Evolutionary conservation across 2,113 vertebrate genomes (phyloP), one percentile per base, ranked within the genome.

Genomic region (Sander vitreus): DNA sequence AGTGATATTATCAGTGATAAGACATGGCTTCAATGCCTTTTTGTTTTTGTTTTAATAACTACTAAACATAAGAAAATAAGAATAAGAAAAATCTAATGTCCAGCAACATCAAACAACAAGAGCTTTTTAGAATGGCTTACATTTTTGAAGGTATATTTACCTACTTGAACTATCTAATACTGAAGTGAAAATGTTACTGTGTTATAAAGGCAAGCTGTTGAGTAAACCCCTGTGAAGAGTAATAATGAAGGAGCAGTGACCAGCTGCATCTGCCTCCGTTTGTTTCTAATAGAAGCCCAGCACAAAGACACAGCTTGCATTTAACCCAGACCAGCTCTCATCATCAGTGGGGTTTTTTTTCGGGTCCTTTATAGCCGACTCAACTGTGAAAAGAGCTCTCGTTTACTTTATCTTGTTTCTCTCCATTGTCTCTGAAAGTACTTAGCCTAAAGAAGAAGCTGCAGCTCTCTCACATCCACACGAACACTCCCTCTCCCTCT

Each of bases 301-400:
- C 27, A 10, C 55, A 80, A 39, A 23, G 50, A 43, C 39, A 10
- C 39, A 63, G 50, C 72, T 74, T 27, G 18, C 65, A 75, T 84
- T 86, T 85, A 69, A 80, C 76, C 71, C 53, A 2, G 64, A 30
- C 16, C 15, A 19, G 48, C 73, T 83, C 65, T 48, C 53, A 63
- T 60, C 70, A 81, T 71, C 73, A 79, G 43, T 25, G 33, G 33
- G 43, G 12, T 0, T 39, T 39, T 76, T 76, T 65, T 66, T 72
- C 71, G 53, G 43, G n/a, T 54, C 27, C 25, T 73, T 21, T 64
- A 68, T 54, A 18, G 53, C 64, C 4, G 13, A 18, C 54, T 77
- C 4, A 67, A 50, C 59, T 66, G 60, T 47, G 39, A 54, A 16
- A 78, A 36, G n/a, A 58, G 23, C 70, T 50, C 55, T 71, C 53